These are phyloP conservation scores for Melanostoma scalare DNA, from an alignment of 2,888 invertebrate species.

Conservation along the genomic window DNA sequence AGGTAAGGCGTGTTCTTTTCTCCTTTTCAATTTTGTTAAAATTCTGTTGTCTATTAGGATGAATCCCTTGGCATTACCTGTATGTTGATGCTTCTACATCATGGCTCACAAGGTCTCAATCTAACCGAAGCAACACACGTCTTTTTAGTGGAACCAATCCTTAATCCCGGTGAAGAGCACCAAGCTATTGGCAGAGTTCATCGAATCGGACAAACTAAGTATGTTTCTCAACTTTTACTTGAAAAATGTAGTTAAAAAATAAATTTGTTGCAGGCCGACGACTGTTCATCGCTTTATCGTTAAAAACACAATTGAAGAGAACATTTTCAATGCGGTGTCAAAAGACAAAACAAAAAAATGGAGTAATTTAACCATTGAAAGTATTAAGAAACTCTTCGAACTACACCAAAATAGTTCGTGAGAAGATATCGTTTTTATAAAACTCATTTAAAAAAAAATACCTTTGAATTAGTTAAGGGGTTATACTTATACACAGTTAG, in stretches of 20 bases:
- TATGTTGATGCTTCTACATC: slow-evolving; percentile 86
- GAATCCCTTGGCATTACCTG: slow-evolving; percentile 82
- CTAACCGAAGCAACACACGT: slow-evolving; percentile 91
- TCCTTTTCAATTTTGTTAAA: background rate
- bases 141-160: slow-evolving; percentile 88
- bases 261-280: slow-evolving; percentile 82
- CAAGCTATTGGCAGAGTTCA: slow-evolving; percentile 91
- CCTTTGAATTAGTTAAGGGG: no score
- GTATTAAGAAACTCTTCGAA: slow-evolving; percentile 57
- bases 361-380: slow-evolving; percentile 76
- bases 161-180: slow-evolving; percentile 88
- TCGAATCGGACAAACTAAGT: slow-evolving; percentile 90
- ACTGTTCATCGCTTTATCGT: slow-evolving; percentile 88
- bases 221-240: slow-evolving; percentile 51
- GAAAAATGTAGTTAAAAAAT: background rate
- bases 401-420: slow-evolving; percentile 9
- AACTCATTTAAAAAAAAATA: no score
- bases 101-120: slow-evolving; percentile 91
- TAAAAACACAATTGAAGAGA: slow-evolving; percentile 87
- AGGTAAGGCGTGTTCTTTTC: slow-evolving; percentile 79
- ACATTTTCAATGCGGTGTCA: slow-evolving; percentile 83
- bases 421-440: no score
- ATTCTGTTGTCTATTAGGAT: slow-evolving; percentile 77
- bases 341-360: slow-evolving; percentile 77
- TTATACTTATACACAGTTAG: no score